A percentile compares a stretch with the other conserved stretches of the same genome.
These are phyloP conservation scores for Trididemnum clinides DNA, from an alignment of 23 tunicate species.

Conservation along the genomic window DNA sequence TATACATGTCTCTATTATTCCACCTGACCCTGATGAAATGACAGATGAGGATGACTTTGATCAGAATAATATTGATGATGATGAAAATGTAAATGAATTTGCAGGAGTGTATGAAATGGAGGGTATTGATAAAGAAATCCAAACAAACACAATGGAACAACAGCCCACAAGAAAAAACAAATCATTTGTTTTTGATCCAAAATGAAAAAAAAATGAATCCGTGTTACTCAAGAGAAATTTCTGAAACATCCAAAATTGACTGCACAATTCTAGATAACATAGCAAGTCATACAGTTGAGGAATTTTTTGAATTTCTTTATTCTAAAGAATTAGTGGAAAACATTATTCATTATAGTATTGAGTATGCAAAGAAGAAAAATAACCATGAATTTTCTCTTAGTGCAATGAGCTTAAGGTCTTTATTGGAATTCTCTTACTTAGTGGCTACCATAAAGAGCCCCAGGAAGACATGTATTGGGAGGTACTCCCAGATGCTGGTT, in stretches of 20 bases:
- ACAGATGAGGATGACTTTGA: background rate
- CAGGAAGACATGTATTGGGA: background rate
- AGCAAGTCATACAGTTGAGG: background rate
- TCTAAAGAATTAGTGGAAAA: background rate
- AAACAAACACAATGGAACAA: background rate
- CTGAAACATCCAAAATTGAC: background rate
- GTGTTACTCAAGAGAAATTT: background rate
- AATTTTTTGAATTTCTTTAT: background rate
- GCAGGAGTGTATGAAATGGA: background rate
- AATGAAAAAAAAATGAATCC: background rate
- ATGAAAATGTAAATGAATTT: background rate
- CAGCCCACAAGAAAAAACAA: background rate
- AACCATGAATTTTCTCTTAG: background rate
- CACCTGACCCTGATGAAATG: background rate
- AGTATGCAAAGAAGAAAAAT: background rate
- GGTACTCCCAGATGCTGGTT: background rate
- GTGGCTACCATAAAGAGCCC: background rate
- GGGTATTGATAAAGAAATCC: background rate
- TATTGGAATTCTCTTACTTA: background rate
- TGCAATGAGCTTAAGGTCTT: background rate
- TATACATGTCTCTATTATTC: background rate
- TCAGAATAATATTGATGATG: background rate
- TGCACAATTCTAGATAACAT: background rate
- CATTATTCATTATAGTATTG: background rate
- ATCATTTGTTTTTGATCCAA: background rate